Percentiles rank a stretch among this genome's conserved stretches.
Evolutionary conservation across 2,113 vertebrate species (phyloP).

Genomic region (Oreochromis tanganicae): DNA sequence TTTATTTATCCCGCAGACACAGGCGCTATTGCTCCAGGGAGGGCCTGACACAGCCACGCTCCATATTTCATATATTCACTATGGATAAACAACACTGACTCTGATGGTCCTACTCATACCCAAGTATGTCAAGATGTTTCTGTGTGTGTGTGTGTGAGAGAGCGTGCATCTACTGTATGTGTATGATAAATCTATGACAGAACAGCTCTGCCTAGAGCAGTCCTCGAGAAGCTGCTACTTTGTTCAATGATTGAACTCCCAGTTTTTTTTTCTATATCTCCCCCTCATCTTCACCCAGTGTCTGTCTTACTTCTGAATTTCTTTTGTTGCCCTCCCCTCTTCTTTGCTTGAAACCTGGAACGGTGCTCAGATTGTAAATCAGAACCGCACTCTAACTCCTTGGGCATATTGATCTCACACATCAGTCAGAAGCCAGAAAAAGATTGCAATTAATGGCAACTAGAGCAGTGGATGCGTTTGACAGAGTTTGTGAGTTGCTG

Average conservation of each 20-base stretch:
- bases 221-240: conserved; percentile 40
- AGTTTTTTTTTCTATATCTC: background rate
- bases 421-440: conserved; percentile 46
- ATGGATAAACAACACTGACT: conserved; percentile 35
- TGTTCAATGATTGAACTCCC: conserved; percentile 38
- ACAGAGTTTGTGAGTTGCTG: conserved; percentile 4
- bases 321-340: background rate
- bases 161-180: background rate
- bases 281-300: background rate
- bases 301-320: background rate
- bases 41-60: conserved; percentile 25
- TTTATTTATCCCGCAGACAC: conserved; percentile 54
- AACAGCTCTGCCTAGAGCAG: conserved; percentile 29
- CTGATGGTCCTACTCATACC: conserved; percentile 4
- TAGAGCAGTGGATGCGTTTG: conserved; percentile 21
- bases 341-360: conserved; percentile 3
- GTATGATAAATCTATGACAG: conserved; percentile 31
- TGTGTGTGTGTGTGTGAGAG: background rate
- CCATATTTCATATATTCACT: conserved; percentile 38
- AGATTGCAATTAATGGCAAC: conserved; percentile 54
- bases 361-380: conserved; percentile 36
- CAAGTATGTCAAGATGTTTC: conserved; percentile 15
- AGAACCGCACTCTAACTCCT: conserved; percentile 5
- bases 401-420: conserved; percentile 52
- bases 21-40: conserved; percentile 18